Evolutionary conservation across 2,888 invertebrate genomes (phyloP).

Genomic region (Lithophane socia): DNA sequence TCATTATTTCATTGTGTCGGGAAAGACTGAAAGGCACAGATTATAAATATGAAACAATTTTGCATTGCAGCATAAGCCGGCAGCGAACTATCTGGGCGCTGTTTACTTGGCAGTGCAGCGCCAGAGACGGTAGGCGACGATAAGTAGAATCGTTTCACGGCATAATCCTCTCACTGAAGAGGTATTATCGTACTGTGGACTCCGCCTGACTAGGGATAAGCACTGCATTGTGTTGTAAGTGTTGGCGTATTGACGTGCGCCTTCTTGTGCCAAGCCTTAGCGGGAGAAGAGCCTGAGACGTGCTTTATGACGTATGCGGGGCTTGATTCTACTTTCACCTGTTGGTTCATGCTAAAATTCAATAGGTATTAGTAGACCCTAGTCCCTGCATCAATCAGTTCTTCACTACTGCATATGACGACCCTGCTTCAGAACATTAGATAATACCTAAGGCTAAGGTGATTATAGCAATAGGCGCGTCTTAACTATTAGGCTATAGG

Average conservation of each 20-base stretch:
- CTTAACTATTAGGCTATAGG: too few relatives aligned
- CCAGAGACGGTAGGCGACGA: slow-evolving; percentile 70
- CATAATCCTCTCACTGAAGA: slow-evolving; percentile 80
- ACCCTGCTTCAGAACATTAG: neutral
- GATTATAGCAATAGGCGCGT: too few relatives aligned
- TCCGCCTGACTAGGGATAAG: slow-evolving; percentile 74
- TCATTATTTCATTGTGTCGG: neutral
- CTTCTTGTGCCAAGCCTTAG: slow-evolving; percentile 65
- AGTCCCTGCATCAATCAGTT: too few relatives aligned
- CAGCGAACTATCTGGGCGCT: slow-evolving; percentile 59
- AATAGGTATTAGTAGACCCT: too few relatives aligned
- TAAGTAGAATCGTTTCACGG: slow-evolving; percentile 76
- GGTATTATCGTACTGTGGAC: slow-evolving; percentile 78
- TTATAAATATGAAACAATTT: slow-evolving; percentile 55
- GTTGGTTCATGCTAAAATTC: neutral
- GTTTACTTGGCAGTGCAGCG: slow-evolving; percentile 65
- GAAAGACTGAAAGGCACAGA: slow-evolving; percentile 14
- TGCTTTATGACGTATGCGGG: slow-evolving; percentile 21
- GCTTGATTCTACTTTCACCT: slow-evolving; percentile 6
- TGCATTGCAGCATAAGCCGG: slow-evolving; percentile 43
- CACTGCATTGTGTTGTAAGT: slow-evolving; percentile 75
- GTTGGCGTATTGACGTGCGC: slow-evolving; percentile 68
- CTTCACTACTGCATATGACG: neutral
- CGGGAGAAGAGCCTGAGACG: slow-evolving; percentile 27
- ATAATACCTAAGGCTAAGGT: neutral